Conservation (phyloP, 2,797 vertebrate genomes). For the Coccyzus lansbergi region DNA sequence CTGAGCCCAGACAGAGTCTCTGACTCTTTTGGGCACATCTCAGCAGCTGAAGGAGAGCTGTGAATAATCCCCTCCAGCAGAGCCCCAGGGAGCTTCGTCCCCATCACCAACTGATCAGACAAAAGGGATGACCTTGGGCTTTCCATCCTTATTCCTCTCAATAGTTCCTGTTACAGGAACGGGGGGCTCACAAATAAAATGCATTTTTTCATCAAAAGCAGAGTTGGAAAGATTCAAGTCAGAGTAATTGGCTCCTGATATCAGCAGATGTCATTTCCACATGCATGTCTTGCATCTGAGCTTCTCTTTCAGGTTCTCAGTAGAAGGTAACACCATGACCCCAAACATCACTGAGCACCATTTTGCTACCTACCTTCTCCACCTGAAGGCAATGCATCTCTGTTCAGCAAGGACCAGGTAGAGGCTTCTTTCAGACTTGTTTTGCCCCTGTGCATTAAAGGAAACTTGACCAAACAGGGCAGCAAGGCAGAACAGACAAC, state of each 20-base stretch:
- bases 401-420: not conserved
- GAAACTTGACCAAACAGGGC: rapidly evolving
- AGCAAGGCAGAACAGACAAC: too few species aligned
- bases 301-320: not conserved
- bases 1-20: not conserved
- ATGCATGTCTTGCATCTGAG: not conserved
- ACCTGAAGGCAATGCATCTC: not conserved
- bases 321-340: not conserved
- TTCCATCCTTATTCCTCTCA: not conserved
- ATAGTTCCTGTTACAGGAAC: not conserved
- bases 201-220: not conserved
- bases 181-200: not conserved
- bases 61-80: not conserved
- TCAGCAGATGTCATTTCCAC: not conserved
- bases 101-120: not conserved
- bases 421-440: not conserved
- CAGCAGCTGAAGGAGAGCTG: not conserved
- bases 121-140: not conserved
- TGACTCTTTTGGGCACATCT: too few species aligned
- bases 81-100: not conserved
- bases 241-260: not conserved
- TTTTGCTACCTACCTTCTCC: not conserved
- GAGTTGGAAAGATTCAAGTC: not conserved
- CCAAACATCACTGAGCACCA: not conserved
- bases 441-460: not conserved